Evolutionary conservation across 2,797 vertebrate genomes (phyloP).

Genomic region (Pangasius krempfi): DNA sequence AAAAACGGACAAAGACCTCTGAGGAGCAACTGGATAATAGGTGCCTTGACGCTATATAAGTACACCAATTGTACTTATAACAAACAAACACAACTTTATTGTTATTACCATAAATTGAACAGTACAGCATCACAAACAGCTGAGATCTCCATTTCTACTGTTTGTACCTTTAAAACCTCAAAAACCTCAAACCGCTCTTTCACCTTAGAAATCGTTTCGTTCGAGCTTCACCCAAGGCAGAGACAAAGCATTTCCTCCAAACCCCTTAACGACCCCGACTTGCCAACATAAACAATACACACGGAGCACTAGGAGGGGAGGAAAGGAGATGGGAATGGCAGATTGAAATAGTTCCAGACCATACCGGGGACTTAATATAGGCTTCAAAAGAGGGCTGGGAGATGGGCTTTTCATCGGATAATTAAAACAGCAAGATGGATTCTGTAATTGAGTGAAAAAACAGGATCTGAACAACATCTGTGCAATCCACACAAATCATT

Average conservation of each 20-base stretch:
- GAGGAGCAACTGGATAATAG: background rate
- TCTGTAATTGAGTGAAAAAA: constrained; percentile 83
- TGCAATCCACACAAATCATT: constrained; percentile 81
- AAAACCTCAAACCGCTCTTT: constrained; percentile 16
- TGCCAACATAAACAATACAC: constrained; percentile 57
- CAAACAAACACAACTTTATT: background rate
- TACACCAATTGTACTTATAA: background rate
- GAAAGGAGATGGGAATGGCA: constrained; percentile 58
- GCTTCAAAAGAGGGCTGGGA: constrained; percentile 73
- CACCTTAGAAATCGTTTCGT: constrained; percentile 38
- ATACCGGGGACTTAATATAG: constrained; percentile 71
- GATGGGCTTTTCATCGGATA: constrained; percentile 79
- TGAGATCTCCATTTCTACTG: background rate
- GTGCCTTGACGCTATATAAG: background rate
- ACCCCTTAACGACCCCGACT: constrained; percentile 47
- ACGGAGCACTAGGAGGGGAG: constrained; percentile 38
- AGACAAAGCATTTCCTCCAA: constrained; percentile 46
- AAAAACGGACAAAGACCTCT: background rate
- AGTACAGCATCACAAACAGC: background rate
- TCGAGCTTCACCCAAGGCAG: constrained; percentile 32
- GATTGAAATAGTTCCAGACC: constrained; percentile 67
- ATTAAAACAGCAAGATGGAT: constrained; percentile 83
- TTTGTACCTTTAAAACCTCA: background rate
- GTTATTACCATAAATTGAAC: background rate
- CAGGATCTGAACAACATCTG: constrained; percentile 83